Evolutionary conservation across 2,113 vertebrate species (phyloP).

Genomic region (Dipodomys merriami): DNA sequence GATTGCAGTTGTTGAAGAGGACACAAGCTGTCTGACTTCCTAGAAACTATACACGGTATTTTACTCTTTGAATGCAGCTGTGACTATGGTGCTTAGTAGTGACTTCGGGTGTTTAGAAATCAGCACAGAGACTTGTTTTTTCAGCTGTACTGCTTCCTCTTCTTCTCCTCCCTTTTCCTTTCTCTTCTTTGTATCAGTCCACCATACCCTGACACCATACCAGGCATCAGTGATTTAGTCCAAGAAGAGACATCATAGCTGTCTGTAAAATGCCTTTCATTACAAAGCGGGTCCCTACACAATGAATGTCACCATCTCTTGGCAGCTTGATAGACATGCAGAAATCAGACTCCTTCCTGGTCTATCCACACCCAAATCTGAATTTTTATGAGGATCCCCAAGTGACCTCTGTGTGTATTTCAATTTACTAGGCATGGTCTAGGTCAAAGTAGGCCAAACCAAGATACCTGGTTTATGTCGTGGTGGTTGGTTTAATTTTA

Average conservation of each 20-base stretch:
- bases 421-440: not conserved
- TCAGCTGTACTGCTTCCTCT: not conserved
- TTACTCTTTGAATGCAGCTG: not conserved
- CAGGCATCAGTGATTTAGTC: not conserved
- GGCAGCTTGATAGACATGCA: not conserved
- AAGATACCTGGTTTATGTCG: not conserved
- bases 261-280: not conserved
- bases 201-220: not conserved
- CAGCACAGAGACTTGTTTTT: not conserved
- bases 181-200: not conserved
- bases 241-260: not conserved
- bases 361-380: not conserved
- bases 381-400: not conserved
- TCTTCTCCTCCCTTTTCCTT: not conserved
- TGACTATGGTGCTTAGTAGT: not conserved
- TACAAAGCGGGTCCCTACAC: not conserved
- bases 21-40: not conserved
- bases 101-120: not conserved
- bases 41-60: not conserved
- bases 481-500: too few relatives aligned
- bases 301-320: not conserved
- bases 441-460: not conserved
- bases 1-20: not conserved
- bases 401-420: not conserved
- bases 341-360: not conserved